Evolutionary conservation across 2,888 invertebrate genomes (phyloP).

Genomic region (Euspilapteryx auroguttella): DNA sequence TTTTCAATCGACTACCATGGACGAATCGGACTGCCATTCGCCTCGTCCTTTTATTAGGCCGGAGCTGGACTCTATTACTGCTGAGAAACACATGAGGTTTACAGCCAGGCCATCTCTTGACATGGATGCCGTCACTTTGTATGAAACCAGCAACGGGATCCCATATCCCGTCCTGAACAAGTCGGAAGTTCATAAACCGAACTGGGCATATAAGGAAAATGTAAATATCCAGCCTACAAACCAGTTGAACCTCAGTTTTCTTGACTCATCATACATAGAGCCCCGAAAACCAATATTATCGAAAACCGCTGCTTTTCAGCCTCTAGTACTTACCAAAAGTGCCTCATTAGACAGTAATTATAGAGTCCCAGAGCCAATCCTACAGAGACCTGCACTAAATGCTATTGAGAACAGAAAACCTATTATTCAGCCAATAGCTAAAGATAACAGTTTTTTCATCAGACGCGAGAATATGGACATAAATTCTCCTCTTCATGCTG

Average conservation of each 20-base stretch:
- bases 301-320: too few species aligned
- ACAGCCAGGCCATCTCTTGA: too few species aligned
- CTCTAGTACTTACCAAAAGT: too few species aligned
- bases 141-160: conserved; percentile 30
- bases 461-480: conserved; percentile 24
- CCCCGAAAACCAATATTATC: conserved; percentile 14
- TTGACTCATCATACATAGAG: conserved; percentile 23
- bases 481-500: conserved; percentile 11
- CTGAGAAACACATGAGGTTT: too few species aligned
- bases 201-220: too few species aligned
- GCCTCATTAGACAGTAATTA: too few species aligned
- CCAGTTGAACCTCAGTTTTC: conserved; percentile 39
- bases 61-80: too few species aligned
- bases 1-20: conserved; percentile 26
- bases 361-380: too few species aligned
- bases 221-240: conserved; percentile 25
- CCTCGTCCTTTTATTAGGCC: conserved; percentile 35
- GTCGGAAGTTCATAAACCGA: conserved; percentile 13
- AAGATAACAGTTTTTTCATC: conserved; percentile 34
- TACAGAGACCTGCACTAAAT: too few species aligned
- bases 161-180: conserved; percentile 32
- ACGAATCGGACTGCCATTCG: conserved; percentile 38
- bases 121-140: conserved; percentile 35
- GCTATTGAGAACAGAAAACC: too few species aligned
- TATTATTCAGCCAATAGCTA: too few species aligned